phyloP scores from a whole-genome alignment of 2,888 invertebrate genomes.

The Agrochola litura region DNA sequence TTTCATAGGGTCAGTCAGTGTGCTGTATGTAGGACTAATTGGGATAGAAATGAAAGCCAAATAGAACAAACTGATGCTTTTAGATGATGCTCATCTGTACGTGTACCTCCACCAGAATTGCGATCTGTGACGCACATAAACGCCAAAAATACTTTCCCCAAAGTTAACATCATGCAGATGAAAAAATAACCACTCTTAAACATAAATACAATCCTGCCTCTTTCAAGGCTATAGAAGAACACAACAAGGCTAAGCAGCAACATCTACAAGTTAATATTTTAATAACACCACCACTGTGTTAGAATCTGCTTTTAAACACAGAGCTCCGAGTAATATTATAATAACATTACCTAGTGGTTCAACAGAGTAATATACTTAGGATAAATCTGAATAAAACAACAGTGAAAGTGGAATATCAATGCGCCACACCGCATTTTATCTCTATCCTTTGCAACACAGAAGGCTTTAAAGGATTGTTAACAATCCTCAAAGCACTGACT shows the following conservation, averaged over 20 bases:
- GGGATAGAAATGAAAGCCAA: background rate
- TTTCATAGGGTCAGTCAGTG: constrained; percentile 24
- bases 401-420: constrained; percentile 55
- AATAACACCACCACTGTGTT: constrained; percentile 39
- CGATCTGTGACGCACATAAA: background rate
- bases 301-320: constrained; percentile 27
- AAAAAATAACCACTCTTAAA: background rate
- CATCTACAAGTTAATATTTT: constrained; percentile 41
- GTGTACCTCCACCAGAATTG: background rate
- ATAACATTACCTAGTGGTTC: constrained; percentile 40
- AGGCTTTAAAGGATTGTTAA: constrained; percentile 31
- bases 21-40: background rate
- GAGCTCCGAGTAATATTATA: constrained; percentile 49
- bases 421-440: constrained; percentile 46
- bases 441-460: constrained; percentile 26
- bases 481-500: constrained; percentile 18
- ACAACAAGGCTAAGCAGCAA: background rate
- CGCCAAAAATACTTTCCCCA: background rate
- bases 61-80: constrained; percentile 4
- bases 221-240: background rate
- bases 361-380: constrained; percentile 49
- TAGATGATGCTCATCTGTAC: background rate
- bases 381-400: constrained; percentile 56
- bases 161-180: background rate
- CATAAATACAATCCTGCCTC: background rate